Evolutionary conservation across 2,113 vertebrate species (phyloP), one percentile per base, ranked within the genome.

Genomic region (Neomonachus schauinslandi): DNA sequence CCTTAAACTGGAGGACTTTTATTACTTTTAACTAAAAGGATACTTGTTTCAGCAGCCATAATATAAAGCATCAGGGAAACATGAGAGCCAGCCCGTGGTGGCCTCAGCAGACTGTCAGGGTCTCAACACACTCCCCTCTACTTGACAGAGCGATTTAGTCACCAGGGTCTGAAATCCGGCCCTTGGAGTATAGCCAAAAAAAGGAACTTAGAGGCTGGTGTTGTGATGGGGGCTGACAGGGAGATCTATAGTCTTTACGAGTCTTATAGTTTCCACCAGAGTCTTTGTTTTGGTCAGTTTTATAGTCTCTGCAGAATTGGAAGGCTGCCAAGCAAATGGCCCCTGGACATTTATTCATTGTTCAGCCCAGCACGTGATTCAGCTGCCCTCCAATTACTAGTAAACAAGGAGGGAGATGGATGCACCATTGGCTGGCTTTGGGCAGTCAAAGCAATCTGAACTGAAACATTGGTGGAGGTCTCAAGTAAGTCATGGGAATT

Each of bases 251-350:
- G 61, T 71, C 67, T 22, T 3, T 77, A 77, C 4, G 13, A 71
- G 84, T 91, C 93, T 88, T 93, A 85, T 22, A 61, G 13, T 96
- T 98, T 93, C 95, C 42, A 96, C 24, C 81, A 42, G 13, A 22
- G n/a, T 89, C 90, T 96, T 96, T 89, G 69, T 93, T 86, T 93
- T 79, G 72, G 72, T 92, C 49, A 63, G 59, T 93, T 98, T 96
- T 93, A 91, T 80, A 83, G 94, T 71, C 67, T 93, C 86, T 90
- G 80, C 53, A 80, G 83, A 92, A 57, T 15, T 97, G 92, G 95
- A 87, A 87, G 86, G 79, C 59, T 80, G 89, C 96, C 92, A 96
- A 89, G 31, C 72, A 94, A 71, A 97, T 81, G 72, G 93, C 51
- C 91, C 77, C 76, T 63, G 81, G 86, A 89, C 74, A 69, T 79